phyloP scores from a whole-genome alignment of 1,140 invertebrate genomes.

The Drosophila varians region DNA sequence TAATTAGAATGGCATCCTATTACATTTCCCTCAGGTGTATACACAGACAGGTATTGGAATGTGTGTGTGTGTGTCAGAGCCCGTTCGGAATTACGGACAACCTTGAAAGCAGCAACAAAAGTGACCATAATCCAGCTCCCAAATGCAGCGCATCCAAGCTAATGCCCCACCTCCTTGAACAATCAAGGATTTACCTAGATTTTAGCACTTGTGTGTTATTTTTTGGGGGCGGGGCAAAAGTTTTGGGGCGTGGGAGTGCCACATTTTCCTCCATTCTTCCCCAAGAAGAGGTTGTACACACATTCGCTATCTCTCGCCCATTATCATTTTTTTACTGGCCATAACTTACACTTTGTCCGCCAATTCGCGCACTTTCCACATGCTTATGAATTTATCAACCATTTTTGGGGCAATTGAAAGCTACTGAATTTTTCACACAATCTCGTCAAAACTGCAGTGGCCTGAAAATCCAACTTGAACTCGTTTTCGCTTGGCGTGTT shows the following conservation, averaged over 20 bases:
- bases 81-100: constrained; percentile 50
- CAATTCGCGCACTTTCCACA: constrained; percentile 97
- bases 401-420: constrained; percentile 68
- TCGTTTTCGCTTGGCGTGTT: constrained; percentile 45
- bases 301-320: constrained; percentile 1
- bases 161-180: constrained; percentile 31
- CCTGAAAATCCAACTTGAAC: constrained; percentile 51
- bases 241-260: constrained; percentile 55
- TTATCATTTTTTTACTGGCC: constrained; percentile 1
- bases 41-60: constrained; percentile 14
- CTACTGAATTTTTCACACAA: constrained; percentile 79
- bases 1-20: too few species aligned
- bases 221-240: constrained; percentile 20
- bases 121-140: constrained; percentile 43
- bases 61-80: constrained; percentile 22
- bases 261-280: neutral
- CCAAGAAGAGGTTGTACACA: constrained; percentile 15
- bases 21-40: neutral
- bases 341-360: constrained; percentile 97
- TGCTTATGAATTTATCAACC: constrained; percentile 89
- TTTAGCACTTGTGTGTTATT: constrained; percentile 46
- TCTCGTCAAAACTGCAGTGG: constrained; percentile 50
- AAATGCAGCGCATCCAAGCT: constrained; percentile 7
- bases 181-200: constrained; percentile 26
- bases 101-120: constrained; percentile 59